Percentiles rank a stretch among this genome's conserved stretches.
Conservation (phyloP, 2,797 vertebrate genomes). For the Anabacerthia variegaticeps region DNA sequence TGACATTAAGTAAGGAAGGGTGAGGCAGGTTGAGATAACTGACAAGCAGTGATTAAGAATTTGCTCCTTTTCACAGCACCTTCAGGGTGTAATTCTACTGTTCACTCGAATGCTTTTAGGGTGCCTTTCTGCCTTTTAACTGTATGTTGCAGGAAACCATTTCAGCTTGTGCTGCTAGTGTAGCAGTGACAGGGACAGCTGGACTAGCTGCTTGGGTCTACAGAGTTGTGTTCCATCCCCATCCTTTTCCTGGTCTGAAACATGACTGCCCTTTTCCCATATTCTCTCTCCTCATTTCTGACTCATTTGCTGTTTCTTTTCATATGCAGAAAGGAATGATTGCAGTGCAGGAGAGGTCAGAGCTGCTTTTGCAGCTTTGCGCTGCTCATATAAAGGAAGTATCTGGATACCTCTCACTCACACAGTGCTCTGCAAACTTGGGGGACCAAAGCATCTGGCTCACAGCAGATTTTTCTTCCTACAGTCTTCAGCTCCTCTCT, state of each 20-base stretch:
- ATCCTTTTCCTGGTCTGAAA: constrained; percentile 5
- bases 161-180: background rate
- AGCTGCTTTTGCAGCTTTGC: background rate
- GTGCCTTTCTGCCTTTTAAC: background rate
- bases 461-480: background rate
- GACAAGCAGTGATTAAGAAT: background rate
- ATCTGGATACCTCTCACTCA: background rate
- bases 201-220: background rate
- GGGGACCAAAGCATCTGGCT: background rate
- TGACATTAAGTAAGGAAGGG: background rate
- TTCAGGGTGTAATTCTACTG: background rate
- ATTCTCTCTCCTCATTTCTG: background rate
- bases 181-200: background rate
- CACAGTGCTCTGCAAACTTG: background rate
- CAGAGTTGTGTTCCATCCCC: background rate
- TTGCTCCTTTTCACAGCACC: background rate
- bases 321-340: background rate
- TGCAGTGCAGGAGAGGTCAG: background rate
- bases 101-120: background rate
- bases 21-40: background rate
- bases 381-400: fast-evolving
- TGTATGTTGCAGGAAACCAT: background rate
- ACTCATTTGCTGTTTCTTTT: constrained; percentile 4
- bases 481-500: background rate
- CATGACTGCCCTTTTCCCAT: background rate